phyloP scores from a whole-genome alignment of 2,888 invertebrate genomes.

The Lathronympha strigana region DNA sequence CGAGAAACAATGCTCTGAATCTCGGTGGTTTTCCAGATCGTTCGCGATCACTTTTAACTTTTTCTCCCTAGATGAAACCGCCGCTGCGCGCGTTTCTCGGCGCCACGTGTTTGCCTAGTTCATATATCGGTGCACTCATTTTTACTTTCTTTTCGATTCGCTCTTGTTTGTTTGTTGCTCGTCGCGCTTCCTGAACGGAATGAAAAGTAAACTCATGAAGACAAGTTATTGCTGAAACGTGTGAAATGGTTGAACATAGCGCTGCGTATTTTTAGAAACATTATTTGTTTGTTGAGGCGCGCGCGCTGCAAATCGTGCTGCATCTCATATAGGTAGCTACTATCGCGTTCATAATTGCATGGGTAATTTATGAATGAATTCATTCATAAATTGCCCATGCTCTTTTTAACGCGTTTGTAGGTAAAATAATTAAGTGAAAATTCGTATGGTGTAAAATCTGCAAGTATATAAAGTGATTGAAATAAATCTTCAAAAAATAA shows the following conservation, averaged over 20 bases:
- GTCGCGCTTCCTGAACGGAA: constrained; percentile 51
- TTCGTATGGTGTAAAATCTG: no score
- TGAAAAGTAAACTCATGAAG: constrained; percentile 60
- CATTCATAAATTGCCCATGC: no score
- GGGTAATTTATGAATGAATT: no score
- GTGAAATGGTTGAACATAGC: not conserved
- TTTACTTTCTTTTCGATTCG: constrained; percentile 84
- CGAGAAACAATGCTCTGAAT: constrained; percentile 67
- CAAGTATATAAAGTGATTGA: no score
- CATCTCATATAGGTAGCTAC: no score
- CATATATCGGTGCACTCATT: constrained; percentile 79
- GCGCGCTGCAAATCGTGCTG: no score
- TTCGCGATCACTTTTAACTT: constrained; percentile 67
- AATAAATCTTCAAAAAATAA: no score
- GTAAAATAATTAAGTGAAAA: no score
- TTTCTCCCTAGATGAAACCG: constrained; percentile 70
- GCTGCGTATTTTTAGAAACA: not conserved
- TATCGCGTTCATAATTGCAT: no score
- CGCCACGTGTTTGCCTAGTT: constrained; percentile 74
- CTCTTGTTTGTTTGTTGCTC: constrained; percentile 72
- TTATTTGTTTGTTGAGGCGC: not conserved
- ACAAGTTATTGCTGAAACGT: constrained; percentile 47
- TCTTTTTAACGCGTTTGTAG: no score
- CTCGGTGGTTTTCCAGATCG: constrained; percentile 67
- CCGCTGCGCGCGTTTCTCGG: constrained; percentile 69